phyloP scores from a whole-genome alignment of 2,888 invertebrate genomes.

The Yponomeuta malinellus region DNA sequence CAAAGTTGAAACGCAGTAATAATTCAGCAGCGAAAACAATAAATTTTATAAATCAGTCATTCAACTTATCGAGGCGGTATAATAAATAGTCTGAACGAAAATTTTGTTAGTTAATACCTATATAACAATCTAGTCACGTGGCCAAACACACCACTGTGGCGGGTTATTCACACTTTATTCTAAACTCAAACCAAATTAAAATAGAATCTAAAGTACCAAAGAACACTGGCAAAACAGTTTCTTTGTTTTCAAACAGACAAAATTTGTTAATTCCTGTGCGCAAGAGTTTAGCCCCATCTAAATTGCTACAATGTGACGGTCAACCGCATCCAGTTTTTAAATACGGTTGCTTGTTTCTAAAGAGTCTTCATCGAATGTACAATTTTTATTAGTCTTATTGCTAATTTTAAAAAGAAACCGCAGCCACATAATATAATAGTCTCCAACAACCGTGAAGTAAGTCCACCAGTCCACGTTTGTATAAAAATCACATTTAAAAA shows the following conservation, averaged over 20 bases:
- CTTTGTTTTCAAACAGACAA: background rate
- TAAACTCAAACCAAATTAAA: background rate
- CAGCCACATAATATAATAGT: slow-evolving; percentile 26
- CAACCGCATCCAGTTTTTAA: slow-evolving; percentile 24
- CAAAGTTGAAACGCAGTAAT: slow-evolving; percentile 6
- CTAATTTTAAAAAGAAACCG: slow-evolving; percentile 15
- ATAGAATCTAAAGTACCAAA: background rate
- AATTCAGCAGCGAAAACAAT: slow-evolving; percentile 37
- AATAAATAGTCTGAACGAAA: background rate
- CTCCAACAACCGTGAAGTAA: slow-evolving; percentile 29
- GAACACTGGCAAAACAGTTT: background rate
- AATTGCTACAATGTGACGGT: slow-evolving; percentile 23
- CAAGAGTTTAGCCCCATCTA: background rate
- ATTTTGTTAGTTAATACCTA: background rate
- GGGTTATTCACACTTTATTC: background rate
- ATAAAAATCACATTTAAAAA: slow-evolving; percentile 31
- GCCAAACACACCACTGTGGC: background rate
- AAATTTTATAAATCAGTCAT: slow-evolving; percentile 35
- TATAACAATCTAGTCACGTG: background rate
- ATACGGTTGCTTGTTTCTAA: background rate
- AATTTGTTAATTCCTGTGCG: slow-evolving; percentile 14
- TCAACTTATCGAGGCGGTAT: background rate
- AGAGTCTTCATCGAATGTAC: background rate
- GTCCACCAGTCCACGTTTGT: slow-evolving; percentile 31
- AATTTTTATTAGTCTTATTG: slow-evolving; percentile 22